These are phyloP conservation scores for Stenchaetothrips biformis DNA, from an alignment of 2,888 invertebrate genomes.

Conservation along the genomic window DNA sequence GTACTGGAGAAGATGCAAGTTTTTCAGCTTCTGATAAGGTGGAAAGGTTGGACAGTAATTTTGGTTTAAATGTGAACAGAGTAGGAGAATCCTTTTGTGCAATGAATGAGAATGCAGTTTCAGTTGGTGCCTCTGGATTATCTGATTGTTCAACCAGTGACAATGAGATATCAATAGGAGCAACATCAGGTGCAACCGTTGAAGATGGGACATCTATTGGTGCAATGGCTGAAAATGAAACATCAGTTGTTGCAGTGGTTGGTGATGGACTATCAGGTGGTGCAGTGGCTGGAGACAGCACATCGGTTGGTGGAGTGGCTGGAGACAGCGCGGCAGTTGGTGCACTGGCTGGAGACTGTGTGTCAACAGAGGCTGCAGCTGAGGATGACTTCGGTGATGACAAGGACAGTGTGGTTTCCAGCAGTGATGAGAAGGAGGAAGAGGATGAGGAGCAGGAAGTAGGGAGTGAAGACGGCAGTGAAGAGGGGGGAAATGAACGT, in stretches of 20 bases:
- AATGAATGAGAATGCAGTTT: no score
- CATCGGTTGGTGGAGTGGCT: background rate
- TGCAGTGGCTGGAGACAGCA: background rate
- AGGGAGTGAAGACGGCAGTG: background rate
- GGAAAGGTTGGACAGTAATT: background rate
- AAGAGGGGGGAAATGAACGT: background rate
- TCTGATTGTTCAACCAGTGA: no score
- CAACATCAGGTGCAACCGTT: background rate
- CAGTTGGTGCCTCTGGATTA: no score
- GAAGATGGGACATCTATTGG: background rate
- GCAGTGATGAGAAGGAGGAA: background rate
- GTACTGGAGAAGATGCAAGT: background rate
- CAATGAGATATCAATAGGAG: no score
- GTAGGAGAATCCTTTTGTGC: no score
- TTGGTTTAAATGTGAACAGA: no score
- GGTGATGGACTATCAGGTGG: background rate
- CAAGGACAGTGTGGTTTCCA: background rate
- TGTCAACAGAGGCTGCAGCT: background rate
- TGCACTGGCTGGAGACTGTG: background rate
- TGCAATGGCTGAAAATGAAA: background rate
- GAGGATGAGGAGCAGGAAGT: background rate
- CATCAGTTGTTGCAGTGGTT: background rate
- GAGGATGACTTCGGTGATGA: background rate
- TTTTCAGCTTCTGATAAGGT: background rate
- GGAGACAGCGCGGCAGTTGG: background rate